These are phyloP conservation scores for Forbesichthys papilliferus DNA, from an alignment of 2,113 vertebrate genomes.

Conservation along the genomic window DNA sequence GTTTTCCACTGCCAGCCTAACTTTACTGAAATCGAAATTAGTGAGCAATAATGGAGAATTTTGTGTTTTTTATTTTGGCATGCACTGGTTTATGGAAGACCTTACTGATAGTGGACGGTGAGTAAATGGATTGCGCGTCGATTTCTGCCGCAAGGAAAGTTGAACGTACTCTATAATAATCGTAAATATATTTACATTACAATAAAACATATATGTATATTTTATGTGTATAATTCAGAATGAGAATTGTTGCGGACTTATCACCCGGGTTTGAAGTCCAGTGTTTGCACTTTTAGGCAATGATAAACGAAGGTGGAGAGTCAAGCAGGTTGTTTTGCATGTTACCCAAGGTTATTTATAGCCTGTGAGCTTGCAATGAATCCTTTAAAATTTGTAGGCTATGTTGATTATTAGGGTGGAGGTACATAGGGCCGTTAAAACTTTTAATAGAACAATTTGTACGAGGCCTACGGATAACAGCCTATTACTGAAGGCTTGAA, in stretches of 20 bases:
- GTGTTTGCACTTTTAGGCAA: background rate
- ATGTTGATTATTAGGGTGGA: too few species aligned
- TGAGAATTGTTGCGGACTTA: conserved; percentile 32
- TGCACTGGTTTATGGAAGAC: conserved; percentile 27
- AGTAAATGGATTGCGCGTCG: conserved; percentile 4
- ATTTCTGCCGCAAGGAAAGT: too few species aligned
- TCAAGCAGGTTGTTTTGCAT: conserved; percentile 17
- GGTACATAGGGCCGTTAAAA: too few species aligned
- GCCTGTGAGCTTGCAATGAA: conserved; percentile 29
- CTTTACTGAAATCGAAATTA: conserved; percentile 8
- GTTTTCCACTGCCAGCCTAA: too few species aligned
- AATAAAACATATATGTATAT: too few species aligned
- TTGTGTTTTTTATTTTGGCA: conserved; percentile 34
- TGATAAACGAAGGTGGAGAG: background rate
- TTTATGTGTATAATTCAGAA: conserved; percentile 11
- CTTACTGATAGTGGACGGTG: conserved; percentile 37
- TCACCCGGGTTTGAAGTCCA: conserved; percentile 34
- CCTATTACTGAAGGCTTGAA: background rate
- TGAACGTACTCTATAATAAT: too few species aligned
- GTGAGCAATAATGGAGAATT: conserved; percentile 48
- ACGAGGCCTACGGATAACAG: too few species aligned
- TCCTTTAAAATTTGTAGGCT: too few species aligned
- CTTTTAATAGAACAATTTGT: too few species aligned
- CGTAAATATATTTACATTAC: too few species aligned
- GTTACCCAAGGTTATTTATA: conserved; percentile 16